Evolutionary conservation across 2,797 vertebrate genomes (phyloP).

Genomic region (Toxotes lorentzi): DNA sequence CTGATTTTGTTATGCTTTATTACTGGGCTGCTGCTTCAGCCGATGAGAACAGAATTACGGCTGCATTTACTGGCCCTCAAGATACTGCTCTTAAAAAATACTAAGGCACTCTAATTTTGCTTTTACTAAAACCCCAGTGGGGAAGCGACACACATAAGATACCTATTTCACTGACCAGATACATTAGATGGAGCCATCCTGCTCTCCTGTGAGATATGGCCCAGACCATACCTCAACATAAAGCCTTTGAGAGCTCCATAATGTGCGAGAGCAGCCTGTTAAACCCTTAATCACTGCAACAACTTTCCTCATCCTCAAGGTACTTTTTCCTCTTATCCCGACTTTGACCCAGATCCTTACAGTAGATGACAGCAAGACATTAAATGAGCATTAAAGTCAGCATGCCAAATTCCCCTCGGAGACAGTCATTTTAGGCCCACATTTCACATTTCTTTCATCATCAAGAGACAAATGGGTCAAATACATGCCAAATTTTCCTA

Average conservation of each 20-base stretch:
- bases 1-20: background rate
- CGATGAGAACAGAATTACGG: conserved; percentile 4
- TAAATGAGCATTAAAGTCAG: conserved; percentile 47
- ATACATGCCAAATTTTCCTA: conserved; percentile 8
- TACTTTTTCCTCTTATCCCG: conserved; percentile 28
- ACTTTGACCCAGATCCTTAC: conserved; percentile 65
- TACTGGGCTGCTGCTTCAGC: background rate
- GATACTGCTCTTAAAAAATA: conserved; percentile 4
- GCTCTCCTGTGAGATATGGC: conserved; percentile 33
- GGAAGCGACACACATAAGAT: conserved; percentile 2
- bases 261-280: conserved; percentile 32
- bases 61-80: conserved; percentile 3
- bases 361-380: conserved; percentile 31
- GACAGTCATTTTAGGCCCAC: conserved; percentile 35
- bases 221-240: conserved; percentile 25
- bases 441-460: conserved; percentile 39
- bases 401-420: conserved; percentile 14
- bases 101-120: background rate
- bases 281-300: conserved; percentile 19
- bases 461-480: conserved; percentile 40
- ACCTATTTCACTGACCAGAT: conserved; percentile 41
- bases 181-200: conserved; percentile 43
- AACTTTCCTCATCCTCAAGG: conserved; percentile 23
- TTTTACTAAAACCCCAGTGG: conserved; percentile 15
- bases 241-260: conserved; percentile 48